Evolutionary conservation across 1,140 invertebrate genomes (phyloP), one percentile per base, ranked within the genome.

Genomic region (Trichonephila clavata): DNA sequence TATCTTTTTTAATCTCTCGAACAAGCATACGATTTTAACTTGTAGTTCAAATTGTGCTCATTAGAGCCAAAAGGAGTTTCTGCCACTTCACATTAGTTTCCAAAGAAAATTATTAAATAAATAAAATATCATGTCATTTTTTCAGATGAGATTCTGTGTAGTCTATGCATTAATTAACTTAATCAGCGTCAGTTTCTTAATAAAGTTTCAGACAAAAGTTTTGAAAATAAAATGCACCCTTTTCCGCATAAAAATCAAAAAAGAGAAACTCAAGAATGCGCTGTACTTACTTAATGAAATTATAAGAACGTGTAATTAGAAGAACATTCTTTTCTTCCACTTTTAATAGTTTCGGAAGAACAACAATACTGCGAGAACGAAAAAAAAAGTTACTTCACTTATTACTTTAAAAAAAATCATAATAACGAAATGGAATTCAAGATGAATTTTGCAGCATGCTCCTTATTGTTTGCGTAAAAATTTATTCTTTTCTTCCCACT

Each of bases 151-250:
- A 60, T 2, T 14, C 24, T 7, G 57, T 71, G 86, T 8, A 68
- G 43, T 20, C 18, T n/a, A 32, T 39, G 32, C 50, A 90, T 90
- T 81, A 90, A 90, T 90, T 90, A 90, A 32, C 71, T 81, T 90
- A 90, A 90, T 90, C 89, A 90, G 68, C 71, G 89, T 90, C 68
- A 81, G 89, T 90, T 90, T 90, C 89, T 80, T 90, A 90, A 90
- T 90, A 90, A 81, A 90, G 89, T 90, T 81, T 90, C 50, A 90
- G 39, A 59, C 59, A 81, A 90, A 90, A 81, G 71, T 81, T 81
- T 81, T 81, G 59, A 90, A 90, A 81, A 90, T 90, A 81, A 90
- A 90, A 80, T 16, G n/a, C 27, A 21, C 59, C 60, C 57, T 90
- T 84, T 89, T 57, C 21, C 3, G n/a, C 24, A 77, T 16, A 65